A percentile compares a stretch with the other conserved stretches of the same genome.
These are phyloP conservation scores for Sarcophaga bullata DNA, from an alignment of 1,140 invertebrate genomes.

Conservation along the genomic window DNA sequence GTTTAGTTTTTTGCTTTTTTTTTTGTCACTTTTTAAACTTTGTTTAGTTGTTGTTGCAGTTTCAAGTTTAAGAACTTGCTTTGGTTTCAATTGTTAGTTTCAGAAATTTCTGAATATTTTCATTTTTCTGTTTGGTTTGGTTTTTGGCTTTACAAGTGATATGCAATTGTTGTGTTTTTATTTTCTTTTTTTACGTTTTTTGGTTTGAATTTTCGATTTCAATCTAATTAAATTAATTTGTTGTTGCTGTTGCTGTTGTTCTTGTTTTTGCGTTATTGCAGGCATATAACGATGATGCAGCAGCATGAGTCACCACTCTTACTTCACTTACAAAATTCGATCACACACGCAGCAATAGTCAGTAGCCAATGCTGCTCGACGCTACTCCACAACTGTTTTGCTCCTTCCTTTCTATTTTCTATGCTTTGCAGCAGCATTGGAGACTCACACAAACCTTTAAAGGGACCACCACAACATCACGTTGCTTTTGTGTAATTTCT, in stretches of 20 bases:
- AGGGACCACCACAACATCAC: not conserved
- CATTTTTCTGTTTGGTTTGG: not conserved
- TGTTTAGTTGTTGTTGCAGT: not conserved
- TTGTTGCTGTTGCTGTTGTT: too few relatives aligned
- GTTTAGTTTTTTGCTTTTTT: slow-evolving; percentile 25
- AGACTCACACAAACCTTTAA: too few relatives aligned
- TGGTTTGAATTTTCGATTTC: slow-evolving; percentile 32
- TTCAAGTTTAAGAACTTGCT: not conserved
- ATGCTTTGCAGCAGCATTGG: too few relatives aligned
- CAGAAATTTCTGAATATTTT: not conserved
- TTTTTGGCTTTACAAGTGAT: not conserved
- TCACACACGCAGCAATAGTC: not conserved
- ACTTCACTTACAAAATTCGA: not conserved
- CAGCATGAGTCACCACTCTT: slow-evolving; percentile 24
- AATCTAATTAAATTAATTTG: slow-evolving; percentile 37
- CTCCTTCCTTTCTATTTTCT: not conserved
- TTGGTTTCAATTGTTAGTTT: slow-evolving; percentile 12
- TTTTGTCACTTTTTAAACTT: slow-evolving; percentile 27
- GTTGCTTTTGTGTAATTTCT: too few relatives aligned
- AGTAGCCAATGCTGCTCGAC: not conserved
- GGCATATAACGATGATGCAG: slow-evolving; percentile 29
- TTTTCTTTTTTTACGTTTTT: slow-evolving; percentile 37
- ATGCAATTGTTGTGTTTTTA: not conserved
- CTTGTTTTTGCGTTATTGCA: slow-evolving; percentile 13
- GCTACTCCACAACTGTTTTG: not conserved